A percentile compares a stretch with the other conserved stretches of the same genome.
phyloP scores from a whole-genome alignment of 2,888 invertebrate species.

The Caenorhabditis uteleia region DNA sequence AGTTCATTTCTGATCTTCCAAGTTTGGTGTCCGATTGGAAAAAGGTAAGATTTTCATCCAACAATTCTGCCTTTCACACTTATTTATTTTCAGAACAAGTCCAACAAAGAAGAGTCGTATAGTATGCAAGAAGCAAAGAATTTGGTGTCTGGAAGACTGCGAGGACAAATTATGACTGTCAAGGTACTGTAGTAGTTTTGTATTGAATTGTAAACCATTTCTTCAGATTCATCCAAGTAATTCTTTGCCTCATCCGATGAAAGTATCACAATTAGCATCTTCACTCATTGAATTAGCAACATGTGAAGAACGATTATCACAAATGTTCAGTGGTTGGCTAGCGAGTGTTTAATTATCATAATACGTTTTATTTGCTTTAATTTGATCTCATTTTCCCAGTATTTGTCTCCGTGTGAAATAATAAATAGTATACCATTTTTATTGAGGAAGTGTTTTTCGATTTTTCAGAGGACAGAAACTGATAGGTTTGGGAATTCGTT shows the following conservation, averaged over 20 bases:
- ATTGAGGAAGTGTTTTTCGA: too few species aligned
- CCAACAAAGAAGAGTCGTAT: not conserved
- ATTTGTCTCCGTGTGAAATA: too few species aligned
- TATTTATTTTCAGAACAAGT: not conserved
- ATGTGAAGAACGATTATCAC: constrained; percentile 84
- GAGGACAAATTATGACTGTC: constrained; percentile 28
- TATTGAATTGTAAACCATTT: too few species aligned
- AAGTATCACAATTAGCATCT: constrained; percentile 75
- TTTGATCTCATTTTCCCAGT: too few species aligned
- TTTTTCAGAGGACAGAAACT: too few species aligned
- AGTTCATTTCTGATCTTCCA: constrained; percentile 31
- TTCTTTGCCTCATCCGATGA: constrained; percentile 46
- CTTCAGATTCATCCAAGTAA: constrained; percentile 28
- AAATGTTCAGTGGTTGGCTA: constrained; percentile 98
- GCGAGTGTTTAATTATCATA: constrained; percentile 80
- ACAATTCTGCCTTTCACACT: not conserved
- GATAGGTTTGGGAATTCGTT: too few species aligned
- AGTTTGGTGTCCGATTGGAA: constrained; percentile 19
- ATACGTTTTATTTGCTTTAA: too few species aligned
- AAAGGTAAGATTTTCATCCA: constrained; percentile 1
- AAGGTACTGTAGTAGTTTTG: too few species aligned
- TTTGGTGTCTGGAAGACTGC: constrained; percentile 21
- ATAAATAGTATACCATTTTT: too few species aligned
- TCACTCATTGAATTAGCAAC: constrained; percentile 90
- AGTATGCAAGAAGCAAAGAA: constrained; percentile 34